Percentiles rank a stretch among this genome's conserved stretches.
phyloP scores from a whole-genome alignment of 2,888 invertebrate species.

The Tortricodes alternella region DNA sequence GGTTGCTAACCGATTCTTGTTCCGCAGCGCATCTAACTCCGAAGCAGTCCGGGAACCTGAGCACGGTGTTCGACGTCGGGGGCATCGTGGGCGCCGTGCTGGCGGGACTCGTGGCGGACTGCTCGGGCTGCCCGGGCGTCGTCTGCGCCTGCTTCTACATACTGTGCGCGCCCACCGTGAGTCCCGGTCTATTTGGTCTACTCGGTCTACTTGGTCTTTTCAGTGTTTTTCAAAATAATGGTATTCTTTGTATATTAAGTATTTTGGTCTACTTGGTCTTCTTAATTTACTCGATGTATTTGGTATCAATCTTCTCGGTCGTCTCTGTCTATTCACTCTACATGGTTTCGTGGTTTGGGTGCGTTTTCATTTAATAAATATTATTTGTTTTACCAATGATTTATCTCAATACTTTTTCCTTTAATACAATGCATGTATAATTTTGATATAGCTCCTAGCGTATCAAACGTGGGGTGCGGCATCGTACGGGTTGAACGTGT shows the following conservation, averaged over 20 bases:
- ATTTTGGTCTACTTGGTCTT: background rate
- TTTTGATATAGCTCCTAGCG: slow-evolving; percentile 89
- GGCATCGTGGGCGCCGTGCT: slow-evolving; percentile 94
- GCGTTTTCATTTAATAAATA: too few relatives aligned
- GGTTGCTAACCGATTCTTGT: background rate
- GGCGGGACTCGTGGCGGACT: slow-evolving; percentile 94
- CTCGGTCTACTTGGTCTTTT: background rate
- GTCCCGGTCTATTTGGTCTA: slow-evolving; percentile 33
- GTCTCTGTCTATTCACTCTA: background rate
- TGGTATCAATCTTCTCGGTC: too few relatives aligned
- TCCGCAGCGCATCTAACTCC: slow-evolving; percentile 85
- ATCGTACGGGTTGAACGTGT: slow-evolving; percentile 84
- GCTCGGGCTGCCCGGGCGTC: slow-evolving; percentile 91
- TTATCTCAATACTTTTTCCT: too few relatives aligned
- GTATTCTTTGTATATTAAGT: too few relatives aligned
- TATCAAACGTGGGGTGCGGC: slow-evolving; percentile 89
- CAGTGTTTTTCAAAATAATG: too few relatives aligned
- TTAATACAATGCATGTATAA: too few relatives aligned
- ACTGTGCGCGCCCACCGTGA: slow-evolving; percentile 91
- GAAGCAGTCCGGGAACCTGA: slow-evolving; percentile 88
- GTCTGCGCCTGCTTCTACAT: slow-evolving; percentile 92
- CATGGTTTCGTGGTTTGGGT: too few relatives aligned
- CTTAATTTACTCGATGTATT: background rate
- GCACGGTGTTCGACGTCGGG: slow-evolving; percentile 93
- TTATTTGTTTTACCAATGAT: background rate